Conservation (phyloP, 2,113 vertebrate genomes). For the Hippocampus comes region DNA sequence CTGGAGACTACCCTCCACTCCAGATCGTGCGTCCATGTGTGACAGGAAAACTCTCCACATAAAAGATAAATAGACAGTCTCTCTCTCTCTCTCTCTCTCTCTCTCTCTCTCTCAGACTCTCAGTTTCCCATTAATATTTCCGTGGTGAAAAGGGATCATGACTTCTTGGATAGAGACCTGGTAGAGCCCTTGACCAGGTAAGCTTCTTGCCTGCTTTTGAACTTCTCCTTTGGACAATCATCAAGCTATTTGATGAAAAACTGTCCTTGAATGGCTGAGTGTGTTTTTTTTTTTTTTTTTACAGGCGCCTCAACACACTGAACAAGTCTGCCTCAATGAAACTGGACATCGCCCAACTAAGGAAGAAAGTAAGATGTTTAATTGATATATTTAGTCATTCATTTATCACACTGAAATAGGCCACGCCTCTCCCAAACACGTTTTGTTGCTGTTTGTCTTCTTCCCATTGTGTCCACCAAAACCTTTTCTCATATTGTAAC, state of each 20-base stretch:
- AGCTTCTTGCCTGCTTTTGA: constrained; percentile 29
- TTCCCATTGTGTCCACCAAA: too few relatives aligned
- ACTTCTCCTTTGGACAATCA: neutral
- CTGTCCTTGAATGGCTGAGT: neutral
- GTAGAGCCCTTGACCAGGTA: constrained; percentile 97
- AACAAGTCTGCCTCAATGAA: constrained; percentile 99
- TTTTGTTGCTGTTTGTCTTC: too few relatives aligned
- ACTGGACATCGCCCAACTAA: constrained; percentile 93
- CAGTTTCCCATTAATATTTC: constrained; percentile 93
- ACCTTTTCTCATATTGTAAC: too few relatives aligned
- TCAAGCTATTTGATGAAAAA: neutral
- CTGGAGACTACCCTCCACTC: too few relatives aligned
- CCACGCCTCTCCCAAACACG: neutral
- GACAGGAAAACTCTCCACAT: too few relatives aligned
- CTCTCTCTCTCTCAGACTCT: constrained; percentile 75
- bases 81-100: neutral
- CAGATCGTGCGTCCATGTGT: too few relatives aligned
- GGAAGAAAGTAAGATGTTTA: constrained; percentile 86
- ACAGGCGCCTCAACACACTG: constrained; percentile 91
- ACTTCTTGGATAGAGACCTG: constrained; percentile 95
- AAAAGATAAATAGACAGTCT: too few relatives aligned
- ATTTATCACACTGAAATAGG: neutral
- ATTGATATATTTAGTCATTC: neutral
- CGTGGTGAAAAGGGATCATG: constrained; percentile 93
- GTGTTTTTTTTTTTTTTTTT: constrained; percentile 44